Conservation (phyloP, 2,888 invertebrate species). For the Acholoe squamosa region DNA sequence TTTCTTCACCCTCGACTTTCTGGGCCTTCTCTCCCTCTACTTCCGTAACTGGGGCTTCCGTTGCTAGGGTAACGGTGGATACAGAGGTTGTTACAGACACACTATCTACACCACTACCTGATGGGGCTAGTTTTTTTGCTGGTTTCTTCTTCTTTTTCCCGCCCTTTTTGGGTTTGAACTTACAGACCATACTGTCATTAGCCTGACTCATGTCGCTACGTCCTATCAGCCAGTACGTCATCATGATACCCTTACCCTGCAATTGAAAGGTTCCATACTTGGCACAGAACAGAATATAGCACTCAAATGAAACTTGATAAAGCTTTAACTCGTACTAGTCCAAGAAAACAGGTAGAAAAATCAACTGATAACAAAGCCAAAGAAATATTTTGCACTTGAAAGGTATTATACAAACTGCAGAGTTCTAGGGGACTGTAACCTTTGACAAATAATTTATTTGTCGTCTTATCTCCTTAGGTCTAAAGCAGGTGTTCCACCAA, state of each 20-base stretch:
- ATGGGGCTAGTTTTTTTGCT: background rate
- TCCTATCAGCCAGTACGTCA: slow-evolving; percentile 75
- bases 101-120: background rate
- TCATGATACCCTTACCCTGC: slow-evolving; percentile 76
- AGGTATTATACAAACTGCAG: too few relatives aligned
- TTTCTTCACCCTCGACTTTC: background rate
- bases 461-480: too few relatives aligned
- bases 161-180: slow-evolving; percentile 72
- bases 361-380: too few relatives aligned
- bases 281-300: too few relatives aligned
- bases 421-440: too few relatives aligned
- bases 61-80: background rate
- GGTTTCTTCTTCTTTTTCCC: slow-evolving; percentile 63
- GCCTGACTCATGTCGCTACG: slow-evolving; percentile 74
- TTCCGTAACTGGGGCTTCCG: background rate
- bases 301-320: too few relatives aligned
- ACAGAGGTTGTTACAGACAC: background rate
- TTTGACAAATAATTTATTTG: too few relatives aligned
- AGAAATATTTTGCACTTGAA: too few relatives aligned
- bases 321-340: too few relatives aligned
- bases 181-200: slow-evolving; percentile 77
- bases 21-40: background rate
- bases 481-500: too few relatives aligned
- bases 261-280: too few relatives aligned
- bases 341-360: too few relatives aligned